Evolutionary conservation across 2,113 vertebrate genomes (phyloP), one percentile per base, ranked within the genome.

Genomic region (Athene cunicularia): DNA sequence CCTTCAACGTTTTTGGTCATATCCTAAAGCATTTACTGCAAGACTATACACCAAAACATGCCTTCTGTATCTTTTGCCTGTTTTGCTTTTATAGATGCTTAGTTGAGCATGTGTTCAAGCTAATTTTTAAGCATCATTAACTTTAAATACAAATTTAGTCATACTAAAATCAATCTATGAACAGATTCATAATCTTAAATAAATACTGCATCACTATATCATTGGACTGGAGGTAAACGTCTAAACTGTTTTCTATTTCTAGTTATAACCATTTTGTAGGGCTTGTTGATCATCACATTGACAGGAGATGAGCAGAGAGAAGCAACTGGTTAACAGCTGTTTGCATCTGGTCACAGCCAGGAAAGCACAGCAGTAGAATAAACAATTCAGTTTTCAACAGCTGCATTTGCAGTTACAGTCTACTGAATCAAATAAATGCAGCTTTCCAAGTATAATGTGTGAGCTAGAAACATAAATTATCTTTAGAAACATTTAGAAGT

Each of bases 311-410:
- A 82, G 83, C 63, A 43, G 75, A 86, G 88, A 90, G 74, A 91
- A 94, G 91, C 93, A 97, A 97, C 97, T 97, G 96, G 93, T 96
- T 97, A 96, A 97, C 98, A 98, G 98, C 98, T 98, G 98, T 96
- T 92, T 96, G 88, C 98, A 98, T 97, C 98, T 98, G 98, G 97
- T 96, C 85, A 96, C 93, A 94, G 94, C 95, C 77, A 91, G 93
- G 84, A 96, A 87, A 86, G 67, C 91, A 72, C 35, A 95, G 94
- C 81, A 91, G 85, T 79, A 95, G 98, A 97, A 97, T 97, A 97
- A 96, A 90, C 90, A 91, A 70, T 88, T 85, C 74, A 1, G 37
- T 93, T 93, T 72, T 88, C 96, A 89, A 62, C 97, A 98, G 98
- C 97, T 97, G 98, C 96, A 70, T 94, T 92, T 96, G 75, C 64